phyloP scores from a whole-genome alignment of 2,113 vertebrate genomes.

The Orcinus orca region DNA sequence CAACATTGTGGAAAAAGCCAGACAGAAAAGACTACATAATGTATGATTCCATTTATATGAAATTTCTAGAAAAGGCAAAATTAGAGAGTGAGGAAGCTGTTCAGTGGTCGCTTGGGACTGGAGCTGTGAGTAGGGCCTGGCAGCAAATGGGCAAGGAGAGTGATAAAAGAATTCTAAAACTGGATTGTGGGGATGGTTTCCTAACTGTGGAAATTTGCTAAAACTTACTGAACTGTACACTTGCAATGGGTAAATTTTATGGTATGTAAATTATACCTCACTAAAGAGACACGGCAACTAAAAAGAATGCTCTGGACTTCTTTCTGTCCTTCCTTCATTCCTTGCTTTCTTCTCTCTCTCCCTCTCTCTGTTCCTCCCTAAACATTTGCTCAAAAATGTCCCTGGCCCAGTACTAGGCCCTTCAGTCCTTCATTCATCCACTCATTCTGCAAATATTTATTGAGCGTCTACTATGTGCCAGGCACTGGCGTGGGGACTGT shows the following conservation, averaged over 20 bases:
- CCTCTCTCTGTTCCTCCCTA: not conserved
- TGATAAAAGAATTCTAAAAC: not conserved
- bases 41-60: not conserved
- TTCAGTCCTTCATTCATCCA: not conserved
- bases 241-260: not conserved
- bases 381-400: not conserved
- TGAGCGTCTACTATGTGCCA: not conserved
- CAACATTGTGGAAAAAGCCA: not conserved
- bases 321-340: not conserved
- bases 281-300: not conserved
- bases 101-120: not conserved
- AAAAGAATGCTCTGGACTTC: not conserved
- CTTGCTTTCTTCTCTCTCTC: not conserved
- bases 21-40: not conserved
- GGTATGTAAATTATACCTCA: not conserved
- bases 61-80: not conserved
- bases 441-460: not conserved
- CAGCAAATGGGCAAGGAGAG: not conserved
- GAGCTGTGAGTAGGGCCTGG: not conserved
- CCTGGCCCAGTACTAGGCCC: not conserved
- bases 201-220: not conserved
- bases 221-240: not conserved
- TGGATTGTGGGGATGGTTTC: not conserved
- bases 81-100: not conserved
- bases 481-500: not conserved